phyloP scores from a whole-genome alignment of 1,140 invertebrate genomes.

The Rhopalosiphum padi region DNA sequence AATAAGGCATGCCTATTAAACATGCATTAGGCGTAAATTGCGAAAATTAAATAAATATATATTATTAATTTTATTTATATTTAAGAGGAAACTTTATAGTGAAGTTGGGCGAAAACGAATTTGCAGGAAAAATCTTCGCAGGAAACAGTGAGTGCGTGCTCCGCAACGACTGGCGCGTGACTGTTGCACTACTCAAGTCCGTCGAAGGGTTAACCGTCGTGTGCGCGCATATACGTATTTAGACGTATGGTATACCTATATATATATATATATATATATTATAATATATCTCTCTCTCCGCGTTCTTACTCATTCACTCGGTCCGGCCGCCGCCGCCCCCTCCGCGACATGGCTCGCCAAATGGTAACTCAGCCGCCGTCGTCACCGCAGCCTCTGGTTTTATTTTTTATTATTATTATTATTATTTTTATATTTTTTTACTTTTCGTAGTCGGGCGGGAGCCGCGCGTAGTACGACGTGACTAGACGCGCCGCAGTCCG shows the following conservation, averaged over 20 bases:
- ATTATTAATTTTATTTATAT: too few species aligned
- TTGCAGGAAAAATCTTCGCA: neutral
- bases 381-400: slow-evolving; percentile 25
- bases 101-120: neutral
- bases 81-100: too few species aligned
- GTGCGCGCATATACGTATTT: neutral
- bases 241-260: too few species aligned
- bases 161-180: neutral
- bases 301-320: neutral
- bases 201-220: neutral
- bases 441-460: slow-evolving; percentile 10
- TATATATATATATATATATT: neutral
- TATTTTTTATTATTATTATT: slow-evolving; percentile 21
- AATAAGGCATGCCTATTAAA: neutral
- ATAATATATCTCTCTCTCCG: neutral
- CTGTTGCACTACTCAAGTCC: neutral
- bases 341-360: neutral
- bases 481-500: slow-evolving; percentile 3
- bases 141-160: neutral
- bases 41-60: neutral
- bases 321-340: neutral
- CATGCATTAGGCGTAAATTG: fast-evolving
- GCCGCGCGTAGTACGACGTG: slow-evolving; percentile 11
- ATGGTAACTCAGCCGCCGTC: neutral
- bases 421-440: slow-evolving; percentile 8